Percentiles rank a stretch among this genome's conserved stretches.
phyloP scores from a whole-genome alignment of 2,797 vertebrate species.

The Falco novaeseelandiae region DNA sequence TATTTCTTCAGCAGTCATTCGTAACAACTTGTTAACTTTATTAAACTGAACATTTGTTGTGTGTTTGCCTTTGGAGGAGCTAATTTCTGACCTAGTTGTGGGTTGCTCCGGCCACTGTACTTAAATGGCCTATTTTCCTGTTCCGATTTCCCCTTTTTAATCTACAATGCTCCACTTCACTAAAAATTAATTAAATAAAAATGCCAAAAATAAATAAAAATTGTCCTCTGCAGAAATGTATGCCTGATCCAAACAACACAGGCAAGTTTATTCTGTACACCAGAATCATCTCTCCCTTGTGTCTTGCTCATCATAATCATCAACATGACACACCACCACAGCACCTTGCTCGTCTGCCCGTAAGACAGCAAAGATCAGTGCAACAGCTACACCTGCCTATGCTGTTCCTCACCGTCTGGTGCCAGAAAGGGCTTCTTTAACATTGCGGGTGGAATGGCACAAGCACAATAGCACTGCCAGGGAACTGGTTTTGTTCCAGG shows the following conservation, averaged over 20 bases:
- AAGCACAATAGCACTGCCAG: not conserved
- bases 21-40: not conserved
- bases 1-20: not conserved
- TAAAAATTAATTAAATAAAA: not conserved
- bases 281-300: accelerated
- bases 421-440: not conserved
- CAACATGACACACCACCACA: not conserved
- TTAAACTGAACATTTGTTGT: not conserved
- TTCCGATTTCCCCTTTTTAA: not conserved
- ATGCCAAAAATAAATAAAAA: not conserved
- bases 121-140: not conserved
- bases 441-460: not conserved
- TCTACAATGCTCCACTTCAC: not conserved
- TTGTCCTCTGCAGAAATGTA: not conserved
- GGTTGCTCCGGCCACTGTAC: not conserved
- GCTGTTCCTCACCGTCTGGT: not conserved
- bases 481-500: not conserved
- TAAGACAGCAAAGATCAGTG: not conserved
- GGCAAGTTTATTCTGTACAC: not conserved
- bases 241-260: accelerated
- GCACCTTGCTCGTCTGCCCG: not conserved
- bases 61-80: not conserved
- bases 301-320: not conserved
- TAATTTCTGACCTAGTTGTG: conserved; percentile 28
- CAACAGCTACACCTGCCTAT: not conserved